Conservation (phyloP, 2,888 invertebrate genomes). For the Oscheius myriophilus region DNA sequence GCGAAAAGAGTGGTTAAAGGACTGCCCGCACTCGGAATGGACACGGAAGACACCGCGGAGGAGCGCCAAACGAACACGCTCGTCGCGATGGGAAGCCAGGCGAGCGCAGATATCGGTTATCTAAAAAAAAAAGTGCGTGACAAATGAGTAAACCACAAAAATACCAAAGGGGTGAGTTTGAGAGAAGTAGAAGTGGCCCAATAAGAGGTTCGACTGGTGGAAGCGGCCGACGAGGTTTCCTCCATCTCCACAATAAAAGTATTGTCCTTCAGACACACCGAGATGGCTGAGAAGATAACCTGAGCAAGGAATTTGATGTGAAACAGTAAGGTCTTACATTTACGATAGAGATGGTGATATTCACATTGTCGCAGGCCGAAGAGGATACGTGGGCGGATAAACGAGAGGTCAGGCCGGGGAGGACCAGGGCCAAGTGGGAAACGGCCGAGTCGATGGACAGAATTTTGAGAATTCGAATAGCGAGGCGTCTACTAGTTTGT, state of each 20-base stretch:
- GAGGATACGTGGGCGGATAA: neutral
- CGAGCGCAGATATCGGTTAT: constrained; percentile 6
- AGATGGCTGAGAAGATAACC: constrained; percentile 4
- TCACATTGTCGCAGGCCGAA: neutral
- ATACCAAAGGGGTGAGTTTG: constrained; percentile 15
- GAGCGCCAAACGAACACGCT: constrained; percentile 1
- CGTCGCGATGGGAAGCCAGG: constrained; percentile 8
- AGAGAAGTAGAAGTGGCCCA: constrained; percentile 12
- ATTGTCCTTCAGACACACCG: constrained; percentile 10
- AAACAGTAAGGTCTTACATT: neutral
- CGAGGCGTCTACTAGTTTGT: no score
- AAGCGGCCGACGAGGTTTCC: neutral
- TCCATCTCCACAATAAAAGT: neutral
- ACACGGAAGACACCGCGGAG: neutral
- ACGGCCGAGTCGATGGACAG: no score
- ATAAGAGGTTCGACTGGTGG: neutral
- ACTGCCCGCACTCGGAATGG: constrained; percentile 4
- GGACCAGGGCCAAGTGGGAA: constrained; percentile 2
- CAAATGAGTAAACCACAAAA: neutral
- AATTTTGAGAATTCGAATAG: no score
- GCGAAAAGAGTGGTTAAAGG: neutral
- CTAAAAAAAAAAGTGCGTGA: neutral
- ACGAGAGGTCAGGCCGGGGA: constrained; percentile 16
- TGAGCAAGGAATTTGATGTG: neutral
- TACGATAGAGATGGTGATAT: no score